These are phyloP conservation scores for Melinaea marsaeus DNA, from an alignment of 2,888 invertebrate genomes.

Conservation along the genomic window DNA sequence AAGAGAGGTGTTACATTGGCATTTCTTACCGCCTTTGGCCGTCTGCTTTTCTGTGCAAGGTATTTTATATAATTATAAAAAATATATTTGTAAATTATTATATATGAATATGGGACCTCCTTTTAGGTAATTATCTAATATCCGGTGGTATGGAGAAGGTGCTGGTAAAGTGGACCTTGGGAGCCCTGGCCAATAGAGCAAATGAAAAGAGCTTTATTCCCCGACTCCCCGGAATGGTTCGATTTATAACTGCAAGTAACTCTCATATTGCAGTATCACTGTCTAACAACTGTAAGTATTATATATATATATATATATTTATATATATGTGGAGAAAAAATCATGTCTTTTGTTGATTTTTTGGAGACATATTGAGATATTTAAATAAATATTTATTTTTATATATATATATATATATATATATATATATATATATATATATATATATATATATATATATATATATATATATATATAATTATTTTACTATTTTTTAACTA, in stretches of 20 bases:
- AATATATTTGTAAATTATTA: neutral
- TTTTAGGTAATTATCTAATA: conserved; percentile 62
- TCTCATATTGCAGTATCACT: conserved; percentile 60
- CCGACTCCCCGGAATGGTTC: conserved; percentile 63
- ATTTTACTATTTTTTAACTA: too few species aligned
- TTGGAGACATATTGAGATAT: too few species aligned
- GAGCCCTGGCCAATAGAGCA: conserved; percentile 51
- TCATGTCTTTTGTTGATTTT: conserved; percentile 2
- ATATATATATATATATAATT: too few species aligned
- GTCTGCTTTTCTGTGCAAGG: conserved; percentile 63
- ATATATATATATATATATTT: neutral
- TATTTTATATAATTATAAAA: conserved; percentile 29
- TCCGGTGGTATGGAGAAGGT: conserved; percentile 72
- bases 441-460: too few species aligned
- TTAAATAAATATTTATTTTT: too few species aligned
- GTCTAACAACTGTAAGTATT: conserved; percentile 68
- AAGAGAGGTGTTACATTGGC: conserved; percentile 69
- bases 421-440: too few species aligned
- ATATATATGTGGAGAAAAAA: neutral
- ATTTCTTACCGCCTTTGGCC: conserved; percentile 61
- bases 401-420: too few species aligned
- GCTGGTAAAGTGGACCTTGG: conserved; percentile 67
- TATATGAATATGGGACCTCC: neutral
- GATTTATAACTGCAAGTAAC: conserved; percentile 56
- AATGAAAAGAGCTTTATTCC: conserved; percentile 64